phyloP scores from a whole-genome alignment of 2,888 invertebrate genomes.

The Quadroppia sp. region DNA sequence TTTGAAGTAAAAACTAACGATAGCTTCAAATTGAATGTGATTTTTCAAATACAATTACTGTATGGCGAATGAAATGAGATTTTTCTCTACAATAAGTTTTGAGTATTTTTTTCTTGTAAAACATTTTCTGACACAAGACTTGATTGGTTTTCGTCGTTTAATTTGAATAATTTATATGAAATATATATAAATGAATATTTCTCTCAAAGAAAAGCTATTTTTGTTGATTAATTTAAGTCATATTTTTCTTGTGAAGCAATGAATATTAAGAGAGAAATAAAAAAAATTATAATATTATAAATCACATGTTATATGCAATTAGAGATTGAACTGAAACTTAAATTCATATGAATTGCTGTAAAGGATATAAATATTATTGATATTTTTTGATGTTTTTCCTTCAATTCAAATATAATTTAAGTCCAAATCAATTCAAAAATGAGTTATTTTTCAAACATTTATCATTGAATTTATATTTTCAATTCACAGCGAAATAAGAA shows the following conservation, averaged over 20 bases:
- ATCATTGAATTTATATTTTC: neutral
- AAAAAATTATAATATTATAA: neutral
- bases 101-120: too few species aligned
- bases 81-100: neutral
- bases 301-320: constrained; percentile 22
- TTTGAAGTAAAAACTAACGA: neutral
- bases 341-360: too few species aligned
- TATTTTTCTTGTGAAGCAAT: neutral
- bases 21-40: too few species aligned
- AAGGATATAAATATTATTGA: too few species aligned
- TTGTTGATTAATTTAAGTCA: constrained; percentile 20
- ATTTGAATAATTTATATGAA: constrained; percentile 19
- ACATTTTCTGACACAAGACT: neutral
- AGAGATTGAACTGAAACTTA: neutral
- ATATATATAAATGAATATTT: neutral
- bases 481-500: too few species aligned
- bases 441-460: neutral
- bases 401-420: neutral
- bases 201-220: neutral
- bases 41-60: too few species aligned
- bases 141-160: neutral
- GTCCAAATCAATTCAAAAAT: neutral
- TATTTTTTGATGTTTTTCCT: neutral
- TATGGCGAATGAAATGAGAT: too few species aligned
- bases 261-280: neutral